Conservation (phyloP, 2,797 vertebrate species). For the Dendrocincla fuliginosa region DNA sequence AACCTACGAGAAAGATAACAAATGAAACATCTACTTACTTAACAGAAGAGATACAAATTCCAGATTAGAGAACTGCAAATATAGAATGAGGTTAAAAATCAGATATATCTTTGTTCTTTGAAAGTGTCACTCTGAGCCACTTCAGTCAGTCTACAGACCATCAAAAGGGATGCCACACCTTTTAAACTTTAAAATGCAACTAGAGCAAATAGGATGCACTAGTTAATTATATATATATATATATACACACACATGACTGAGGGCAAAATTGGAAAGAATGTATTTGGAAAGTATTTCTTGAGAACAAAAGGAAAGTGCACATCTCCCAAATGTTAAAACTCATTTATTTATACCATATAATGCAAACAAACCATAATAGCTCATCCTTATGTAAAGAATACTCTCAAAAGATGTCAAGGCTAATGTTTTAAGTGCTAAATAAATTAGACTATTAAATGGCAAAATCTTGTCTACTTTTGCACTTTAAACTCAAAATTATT, state of each 20-base stretch:
- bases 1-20: neutral
- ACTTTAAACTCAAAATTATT: neutral
- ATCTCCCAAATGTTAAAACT: neutral
- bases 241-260: neutral
- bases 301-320: neutral
- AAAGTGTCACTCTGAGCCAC: neutral
- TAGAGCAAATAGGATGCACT: neutral
- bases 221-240: neutral
- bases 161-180: neutral
- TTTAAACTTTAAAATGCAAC: neutral
- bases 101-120: neutral
- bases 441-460: neutral
- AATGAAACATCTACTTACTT: neutral
- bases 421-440: neutral
- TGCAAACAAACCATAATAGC: neutral
- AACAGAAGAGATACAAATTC: neutral
- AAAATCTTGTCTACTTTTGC: neutral
- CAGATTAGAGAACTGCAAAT: neutral
- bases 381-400: neutral
- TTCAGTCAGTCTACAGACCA: neutral
- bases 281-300: neutral
- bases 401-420: neutral
- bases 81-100: neutral
- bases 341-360: neutral
- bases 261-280: neutral